phyloP scores from a whole-genome alignment of 2,797 vertebrate genomes.

The Gymnodraco acuticeps region DNA sequence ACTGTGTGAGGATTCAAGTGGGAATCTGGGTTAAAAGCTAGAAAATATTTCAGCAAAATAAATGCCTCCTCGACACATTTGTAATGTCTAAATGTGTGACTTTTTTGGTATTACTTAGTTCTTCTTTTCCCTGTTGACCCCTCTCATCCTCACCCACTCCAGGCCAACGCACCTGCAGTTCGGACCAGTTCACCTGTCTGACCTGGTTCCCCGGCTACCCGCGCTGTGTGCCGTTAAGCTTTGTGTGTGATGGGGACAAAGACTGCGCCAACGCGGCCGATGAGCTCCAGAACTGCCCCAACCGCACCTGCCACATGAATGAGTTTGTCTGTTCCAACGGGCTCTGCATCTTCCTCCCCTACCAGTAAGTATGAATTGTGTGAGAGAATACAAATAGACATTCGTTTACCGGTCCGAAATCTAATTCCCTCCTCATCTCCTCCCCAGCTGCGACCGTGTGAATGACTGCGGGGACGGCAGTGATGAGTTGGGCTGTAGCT shows the following conservation, averaged over 20 bases:
- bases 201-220: conserved; percentile 81
- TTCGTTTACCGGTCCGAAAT: not conserved
- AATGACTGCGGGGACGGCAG: conserved; percentile 96
- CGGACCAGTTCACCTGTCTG: conserved; percentile 88
- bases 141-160: conserved; percentile 23
- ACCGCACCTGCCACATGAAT: conserved; percentile 87
- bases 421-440: not conserved
- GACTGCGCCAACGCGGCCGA: conserved; percentile 91
- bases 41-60: not conserved
- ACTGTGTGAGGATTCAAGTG: not conserved
- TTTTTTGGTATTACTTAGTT: not conserved
- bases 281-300: conserved; percentile 93
- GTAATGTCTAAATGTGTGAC: not conserved
- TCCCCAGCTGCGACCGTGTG: conserved; percentile 89
- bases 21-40: not conserved
- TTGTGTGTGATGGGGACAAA: conserved; percentile 92
- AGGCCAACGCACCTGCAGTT: conserved; percentile 88
- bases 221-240: conserved; percentile 86
- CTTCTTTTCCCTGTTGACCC: not conserved
- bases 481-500: conserved; percentile 90
- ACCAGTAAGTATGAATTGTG: conserved; percentile 80
- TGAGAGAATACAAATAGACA: not conserved
- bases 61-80: not conserved
- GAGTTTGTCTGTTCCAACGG: conserved; percentile 92
- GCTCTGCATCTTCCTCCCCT: conserved; percentile 85